Evolutionary conservation across 1,140 invertebrate genomes (phyloP).

Genomic region (Drosophila quadrilineata): DNA sequence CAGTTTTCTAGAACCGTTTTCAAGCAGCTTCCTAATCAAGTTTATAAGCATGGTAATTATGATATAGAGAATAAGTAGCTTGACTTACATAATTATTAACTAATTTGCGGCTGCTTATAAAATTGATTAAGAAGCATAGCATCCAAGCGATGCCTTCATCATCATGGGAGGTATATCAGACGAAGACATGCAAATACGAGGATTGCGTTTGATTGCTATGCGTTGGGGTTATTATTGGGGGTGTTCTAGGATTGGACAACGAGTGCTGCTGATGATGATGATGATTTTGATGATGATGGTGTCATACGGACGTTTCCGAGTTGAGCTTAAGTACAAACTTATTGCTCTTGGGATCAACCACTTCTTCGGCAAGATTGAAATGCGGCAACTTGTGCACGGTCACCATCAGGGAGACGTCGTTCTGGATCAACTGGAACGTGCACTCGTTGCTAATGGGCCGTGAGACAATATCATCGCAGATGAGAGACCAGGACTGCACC

Average conservation of each 20-base stretch:
- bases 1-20: too few species aligned
- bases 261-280: conserved; percentile 2
- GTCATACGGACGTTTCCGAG: conserved; percentile 97
- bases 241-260: conserved; percentile 24
- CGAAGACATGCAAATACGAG: conserved; percentile 77
- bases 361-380: conserved; percentile 96
- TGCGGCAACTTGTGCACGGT: conserved; percentile 92
- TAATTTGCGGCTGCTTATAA: conserved; percentile 12
- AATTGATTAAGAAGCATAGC: not conserved
- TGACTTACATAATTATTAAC: not conserved
- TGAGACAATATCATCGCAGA: conserved; percentile 94
- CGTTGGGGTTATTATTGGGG: conserved; percentile 63
- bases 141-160: not conserved
- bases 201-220: conserved; percentile 78
- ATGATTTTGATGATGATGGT: conserved; percentile 44
- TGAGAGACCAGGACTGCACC: conserved; percentile 95
- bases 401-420: conserved; percentile 95
- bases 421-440: conserved; percentile 95
- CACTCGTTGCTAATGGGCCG: conserved; percentile 90
- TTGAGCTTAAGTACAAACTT: conserved; percentile 96
- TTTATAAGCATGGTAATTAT: not conserved
- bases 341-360: conserved; percentile 96
- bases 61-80: not conserved
- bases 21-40: not conserved
- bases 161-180: conserved; percentile 47